Conservation (phyloP, 2,888 invertebrate species). For the Operophtera brumata region DNA sequence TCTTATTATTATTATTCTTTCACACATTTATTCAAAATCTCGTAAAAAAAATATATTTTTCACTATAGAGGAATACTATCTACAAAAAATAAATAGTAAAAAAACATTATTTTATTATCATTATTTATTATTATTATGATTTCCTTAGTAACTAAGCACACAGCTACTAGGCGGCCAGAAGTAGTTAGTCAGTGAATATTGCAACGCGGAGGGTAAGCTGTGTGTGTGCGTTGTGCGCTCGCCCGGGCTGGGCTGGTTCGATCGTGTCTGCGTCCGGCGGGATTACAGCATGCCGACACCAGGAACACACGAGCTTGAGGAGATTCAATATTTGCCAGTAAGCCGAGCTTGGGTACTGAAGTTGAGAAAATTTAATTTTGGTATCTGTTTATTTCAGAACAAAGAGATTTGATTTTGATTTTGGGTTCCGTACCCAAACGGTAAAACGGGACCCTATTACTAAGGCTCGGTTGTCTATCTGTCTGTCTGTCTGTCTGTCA, state of each 20-base stretch:
- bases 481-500: no score
- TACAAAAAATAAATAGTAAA: no score
- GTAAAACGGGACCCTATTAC: no score
- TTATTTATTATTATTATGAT: background rate
- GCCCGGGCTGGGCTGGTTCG: conserved; percentile 39
- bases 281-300: conserved; percentile 23
- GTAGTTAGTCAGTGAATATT: conserved; percentile 20
- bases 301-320: conserved; percentile 25
- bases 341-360: conserved; percentile 5
- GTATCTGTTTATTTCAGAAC: background rate
- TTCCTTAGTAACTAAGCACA: conserved; percentile 20
- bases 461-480: no score
- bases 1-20: no score
- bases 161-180: conserved; percentile 31
- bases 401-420: no score
- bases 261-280: conserved; percentile 40
- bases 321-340: conserved; percentile 29
- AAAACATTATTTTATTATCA: no score
- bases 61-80: no score
- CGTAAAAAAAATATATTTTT: no score
- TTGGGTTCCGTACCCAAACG: no score
- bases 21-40: no score
- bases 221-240: conserved; percentile 12
- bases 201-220: conserved; percentile 8
- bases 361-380: conserved; percentile 17